Percentiles rank a stretch among this genome's conserved stretches.
These are phyloP conservation scores for Diploptera punctata DNA, from an alignment of 2,888 invertebrate genomes.

Conservation along the genomic window DNA sequence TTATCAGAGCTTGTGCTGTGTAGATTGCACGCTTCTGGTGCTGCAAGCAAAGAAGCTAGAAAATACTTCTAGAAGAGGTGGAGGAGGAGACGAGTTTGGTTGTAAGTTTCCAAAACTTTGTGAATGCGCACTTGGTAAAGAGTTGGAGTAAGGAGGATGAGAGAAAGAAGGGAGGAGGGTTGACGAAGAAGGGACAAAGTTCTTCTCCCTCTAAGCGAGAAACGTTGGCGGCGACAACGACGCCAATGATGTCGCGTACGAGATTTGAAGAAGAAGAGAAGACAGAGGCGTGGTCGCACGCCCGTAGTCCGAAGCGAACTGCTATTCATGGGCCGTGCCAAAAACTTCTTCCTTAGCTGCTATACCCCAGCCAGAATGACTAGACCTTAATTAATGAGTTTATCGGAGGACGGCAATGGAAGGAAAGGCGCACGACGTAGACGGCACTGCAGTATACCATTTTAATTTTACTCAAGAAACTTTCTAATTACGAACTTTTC, in stretches of 20 bases:
- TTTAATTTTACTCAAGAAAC: constrained; percentile 61
- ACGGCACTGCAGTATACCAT: constrained; percentile 50
- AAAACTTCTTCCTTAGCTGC: constrained; percentile 38
- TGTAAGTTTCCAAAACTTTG: constrained; percentile 23
- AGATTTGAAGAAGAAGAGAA: background rate
- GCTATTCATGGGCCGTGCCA: constrained; percentile 43
- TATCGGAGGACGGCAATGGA: constrained; percentile 47
- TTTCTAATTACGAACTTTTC: constrained; percentile 66
- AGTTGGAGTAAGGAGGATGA: background rate
- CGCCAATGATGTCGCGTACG: constrained; percentile 4
- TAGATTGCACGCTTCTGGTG: constrained; percentile 13
- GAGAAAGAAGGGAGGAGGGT: background rate
- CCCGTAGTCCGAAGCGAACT: constrained; percentile 15
- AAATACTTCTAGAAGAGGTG: no score
- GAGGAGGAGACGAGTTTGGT: background rate
- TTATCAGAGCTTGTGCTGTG: background rate
- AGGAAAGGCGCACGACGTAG: constrained; percentile 20
- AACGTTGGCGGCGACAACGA: constrained; percentile 7
- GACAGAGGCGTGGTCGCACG: constrained; percentile 23
- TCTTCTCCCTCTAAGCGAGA: constrained; percentile 5
- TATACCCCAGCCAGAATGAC: constrained; percentile 30
- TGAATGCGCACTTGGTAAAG: constrained; percentile 38
- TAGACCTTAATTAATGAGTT: constrained; percentile 54
- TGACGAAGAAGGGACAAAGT: constrained; percentile 9
- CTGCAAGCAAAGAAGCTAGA: background rate